Evolutionary conservation across 2,113 vertebrate species (phyloP).

Genomic region (Nettapus auritus): DNA sequence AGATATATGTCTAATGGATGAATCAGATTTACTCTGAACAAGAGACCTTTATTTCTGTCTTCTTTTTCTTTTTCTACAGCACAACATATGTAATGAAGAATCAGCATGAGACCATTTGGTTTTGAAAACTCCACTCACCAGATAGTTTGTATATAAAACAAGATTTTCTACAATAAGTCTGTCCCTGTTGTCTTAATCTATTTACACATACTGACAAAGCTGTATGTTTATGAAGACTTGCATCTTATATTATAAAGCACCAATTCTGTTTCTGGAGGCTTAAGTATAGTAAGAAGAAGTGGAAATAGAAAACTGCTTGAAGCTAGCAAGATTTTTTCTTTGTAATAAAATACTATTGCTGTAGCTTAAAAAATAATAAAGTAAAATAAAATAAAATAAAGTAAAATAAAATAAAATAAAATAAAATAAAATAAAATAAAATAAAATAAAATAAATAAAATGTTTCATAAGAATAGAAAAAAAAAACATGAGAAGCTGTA

Average conservation of each 20-base stretch:
- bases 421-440: background rate
- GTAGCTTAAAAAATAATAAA: background rate
- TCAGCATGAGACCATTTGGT: background rate
- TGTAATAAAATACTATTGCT: background rate
- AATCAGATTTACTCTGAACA: constrained; percentile 15
- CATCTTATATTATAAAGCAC: background rate
- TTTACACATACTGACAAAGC: background rate
- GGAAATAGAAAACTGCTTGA: background rate
- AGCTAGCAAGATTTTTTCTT: background rate
- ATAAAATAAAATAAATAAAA: background rate
- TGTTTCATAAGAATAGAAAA: background rate
- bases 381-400: too few species aligned
- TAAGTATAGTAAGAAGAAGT: background rate
- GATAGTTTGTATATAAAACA: background rate
- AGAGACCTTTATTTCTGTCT: background rate
- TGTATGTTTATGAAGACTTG: background rate
- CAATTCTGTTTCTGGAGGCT: background rate
- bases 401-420: background rate
- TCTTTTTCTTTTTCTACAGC: fast-evolving
- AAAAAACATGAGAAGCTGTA: background rate
- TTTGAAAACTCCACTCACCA: background rate
- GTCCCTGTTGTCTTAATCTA: background rate
- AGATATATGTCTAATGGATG: constrained; percentile 30
- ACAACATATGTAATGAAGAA: background rate
- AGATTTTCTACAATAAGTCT: background rate